phyloP scores from a whole-genome alignment of 2,113 vertebrate genomes.

The Myotis lucifugus region DNA sequence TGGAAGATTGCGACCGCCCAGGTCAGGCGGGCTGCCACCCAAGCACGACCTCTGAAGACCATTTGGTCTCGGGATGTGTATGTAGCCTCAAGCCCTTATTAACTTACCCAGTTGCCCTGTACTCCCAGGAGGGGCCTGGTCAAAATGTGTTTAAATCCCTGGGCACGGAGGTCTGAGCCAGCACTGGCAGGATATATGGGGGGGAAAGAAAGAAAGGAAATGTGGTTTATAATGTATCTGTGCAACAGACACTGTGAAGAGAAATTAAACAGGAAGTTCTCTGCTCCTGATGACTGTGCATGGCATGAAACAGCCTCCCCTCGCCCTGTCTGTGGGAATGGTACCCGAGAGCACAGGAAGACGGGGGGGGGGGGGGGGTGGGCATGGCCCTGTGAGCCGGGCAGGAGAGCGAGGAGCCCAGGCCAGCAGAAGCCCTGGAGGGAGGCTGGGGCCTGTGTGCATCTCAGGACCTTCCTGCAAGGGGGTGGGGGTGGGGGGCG shows the following conservation, averaged over 20 bases:
- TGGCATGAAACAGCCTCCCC: neutral
- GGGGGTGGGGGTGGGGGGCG: neutral
- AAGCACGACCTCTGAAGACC: neutral
- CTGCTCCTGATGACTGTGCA: neutral
- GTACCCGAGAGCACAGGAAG: neutral
- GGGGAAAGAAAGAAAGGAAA: slow-evolving; percentile 21
- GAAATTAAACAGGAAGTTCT: slow-evolving; percentile 44
- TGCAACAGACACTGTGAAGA: slow-evolving; percentile 27
- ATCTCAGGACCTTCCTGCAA: neutral
- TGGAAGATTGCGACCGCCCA: slow-evolving; percentile 21
- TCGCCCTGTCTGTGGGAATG: neutral
- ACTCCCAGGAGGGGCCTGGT: slow-evolving; percentile 1
- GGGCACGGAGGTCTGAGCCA: slow-evolving; percentile 35
- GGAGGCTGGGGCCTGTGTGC: accelerated
- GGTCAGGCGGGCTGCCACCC: slow-evolving; percentile 17
- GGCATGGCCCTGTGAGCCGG: accelerated
- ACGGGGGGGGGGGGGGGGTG: neutral
- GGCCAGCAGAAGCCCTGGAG: accelerated
- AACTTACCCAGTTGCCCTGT: slow-evolving; percentile 42
- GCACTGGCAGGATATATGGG: slow-evolving; percentile 17
- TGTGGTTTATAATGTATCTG: slow-evolving; percentile 66
- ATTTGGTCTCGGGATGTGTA: neutral
- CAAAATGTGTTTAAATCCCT: slow-evolving; percentile 61
- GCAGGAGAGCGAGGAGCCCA: too few species aligned
- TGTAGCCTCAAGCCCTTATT: slow-evolving; percentile 10